Evolutionary conservation across 2,797 vertebrate species (phyloP), one percentile per base, ranked within the genome.

Genomic region (Loriculus beryllinus): DNA sequence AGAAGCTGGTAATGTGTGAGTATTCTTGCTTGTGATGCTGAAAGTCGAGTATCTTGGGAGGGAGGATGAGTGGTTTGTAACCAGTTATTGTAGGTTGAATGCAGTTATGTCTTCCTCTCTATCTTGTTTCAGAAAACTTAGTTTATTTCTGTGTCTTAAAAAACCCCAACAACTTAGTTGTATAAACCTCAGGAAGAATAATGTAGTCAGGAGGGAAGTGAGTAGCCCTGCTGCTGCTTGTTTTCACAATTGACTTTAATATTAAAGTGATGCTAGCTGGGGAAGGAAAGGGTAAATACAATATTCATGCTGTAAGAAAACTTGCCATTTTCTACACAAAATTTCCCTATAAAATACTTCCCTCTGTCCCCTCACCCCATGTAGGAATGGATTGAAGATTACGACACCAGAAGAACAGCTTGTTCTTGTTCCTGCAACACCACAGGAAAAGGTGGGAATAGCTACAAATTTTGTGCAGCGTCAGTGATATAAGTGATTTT

Each of bases 401-500:
- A 99, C 98, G 63, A 98, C 99, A 33, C 99, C 99, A 4, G 99
- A 99, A 93, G 99, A 99, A 79, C 99, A 98, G 35, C 98, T 99
- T 96, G 98, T 98, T 48, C 98, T 99, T 63, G 95, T 99, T 97
- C 98, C 99, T 40, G 98, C 98, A 56, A 98, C 99, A 18, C 96
- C 99, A 20, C 98, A 98, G 93, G 99, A 99, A 96, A 99, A 99
- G 98, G 99, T 99, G 96, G 25, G 74, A 45, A 31, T 42, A 45
- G 48, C 42, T 65, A 45, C n/a, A 37, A 4, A 35, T 64, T 54
- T 57, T 68, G 33, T 7, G 7, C 1, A 3, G 10, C 18, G 59
- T 87, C 37, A 29, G 57, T 65, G 52, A 31, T 72, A 33, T 1
- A 12, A 29, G 28, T 22, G 29, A 79, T 11, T 54, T 69, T 45